These are phyloP conservation scores for Eudasyphora cyanicolor DNA, from an alignment of 2,888 invertebrate genomes.

Conservation along the genomic window DNA sequence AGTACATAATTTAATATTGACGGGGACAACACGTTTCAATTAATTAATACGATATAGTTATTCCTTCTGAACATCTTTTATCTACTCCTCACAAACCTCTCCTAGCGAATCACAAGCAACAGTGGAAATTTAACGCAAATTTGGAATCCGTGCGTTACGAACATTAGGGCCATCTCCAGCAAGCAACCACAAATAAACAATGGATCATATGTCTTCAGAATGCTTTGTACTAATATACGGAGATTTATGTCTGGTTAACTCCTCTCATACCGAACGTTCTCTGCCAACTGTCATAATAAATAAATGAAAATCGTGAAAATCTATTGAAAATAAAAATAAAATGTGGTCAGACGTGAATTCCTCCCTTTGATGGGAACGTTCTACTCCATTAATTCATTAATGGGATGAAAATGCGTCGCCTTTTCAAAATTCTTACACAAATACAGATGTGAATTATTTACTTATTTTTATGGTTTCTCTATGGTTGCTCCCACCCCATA, in stretches of 20 bases:
- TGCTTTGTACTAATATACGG: neutral
- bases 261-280: neutral
- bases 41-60: too few species aligned
- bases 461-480: neutral
- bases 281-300: neutral
- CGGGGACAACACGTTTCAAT: too few species aligned
- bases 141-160: neutral
- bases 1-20: too few species aligned
- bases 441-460: slow-evolving; percentile 26
- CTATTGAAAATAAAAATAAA: neutral
- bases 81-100: too few species aligned
- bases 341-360: neutral
- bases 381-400: neutral
- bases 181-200: neutral
- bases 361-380: neutral
- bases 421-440: neutral
- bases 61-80: too few species aligned
- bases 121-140: neutral
- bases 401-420: neutral
- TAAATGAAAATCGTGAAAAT: neutral
- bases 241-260: neutral
- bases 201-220: neutral
- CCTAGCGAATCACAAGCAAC: too few species aligned
- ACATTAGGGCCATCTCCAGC: neutral
- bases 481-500: neutral